Base-by-base conservation (phyloP, 2,113 vertebrate genomes). In the Gadus chalcogrammus region DNA sequence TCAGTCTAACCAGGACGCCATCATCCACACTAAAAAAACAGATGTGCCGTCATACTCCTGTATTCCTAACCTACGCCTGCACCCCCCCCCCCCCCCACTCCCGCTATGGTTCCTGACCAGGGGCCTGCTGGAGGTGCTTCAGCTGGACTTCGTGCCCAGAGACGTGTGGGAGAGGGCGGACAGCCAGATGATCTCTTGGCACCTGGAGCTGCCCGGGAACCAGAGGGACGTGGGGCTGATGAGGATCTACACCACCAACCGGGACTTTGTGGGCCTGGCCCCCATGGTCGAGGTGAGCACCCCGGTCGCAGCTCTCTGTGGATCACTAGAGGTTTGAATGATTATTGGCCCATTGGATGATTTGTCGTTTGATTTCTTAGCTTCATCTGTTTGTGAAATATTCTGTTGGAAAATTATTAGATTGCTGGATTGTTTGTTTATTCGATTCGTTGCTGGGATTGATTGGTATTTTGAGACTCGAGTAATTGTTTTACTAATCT, bases 251-350 rank as follows among this genome's bases (percentile, higher is more conserved):
- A 90, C 95, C 0, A 93, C 87, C 65, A 93, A 90, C 74, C 94
- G 91, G 86, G 95, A 98, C 22, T 86, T 94, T 63, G 87, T 94
- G 2, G 94, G 92, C 20, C 81, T 99, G 67, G 91, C 95, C 1
- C 95, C 96, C 0, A 82, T 98, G 78, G 93, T 96, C 68, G 95
- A 93, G 95, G 96, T 98, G 88, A 95, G 94, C 22, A 56, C 5
- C 15, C 22, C 38, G 64, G 61, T 27, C 52, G 58, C 61, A 31
- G 48, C 18, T 59, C 17, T 72, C 11, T 22, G 6, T 65, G 56
- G 59, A 56, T 53, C 12, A 48, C 8, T 48, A 48, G 42, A 35
- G 42, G 42, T 9, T 11, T 48, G 42, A 48, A 48, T 12, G 42
- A 48, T 48, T 1, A 18, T 59, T 22, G 58, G 15, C 64, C 59